Percentiles rank a stretch among this genome's conserved stretches.
Conservation (phyloP, 2,797 vertebrate genomes). For the Clarias fuscus region DNA sequence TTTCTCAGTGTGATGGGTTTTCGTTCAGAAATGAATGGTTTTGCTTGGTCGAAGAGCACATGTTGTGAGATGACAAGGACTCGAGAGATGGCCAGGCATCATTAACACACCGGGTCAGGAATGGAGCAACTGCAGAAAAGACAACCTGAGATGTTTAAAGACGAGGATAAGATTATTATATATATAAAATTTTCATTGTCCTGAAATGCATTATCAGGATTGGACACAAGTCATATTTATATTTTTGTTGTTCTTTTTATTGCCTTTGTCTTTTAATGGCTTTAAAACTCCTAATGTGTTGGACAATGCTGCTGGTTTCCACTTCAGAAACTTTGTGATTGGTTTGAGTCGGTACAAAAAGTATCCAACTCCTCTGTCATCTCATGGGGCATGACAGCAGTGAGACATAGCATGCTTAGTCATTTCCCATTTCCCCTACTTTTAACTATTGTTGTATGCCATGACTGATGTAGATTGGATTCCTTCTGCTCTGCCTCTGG, state of each 20-base stretch:
- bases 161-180: neutral
- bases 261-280: neutral
- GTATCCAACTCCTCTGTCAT: neutral
- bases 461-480: conserved; percentile 8
- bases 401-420: neutral
- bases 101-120: neutral
- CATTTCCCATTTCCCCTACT: conserved; percentile 9
- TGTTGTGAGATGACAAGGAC: conserved; percentile 70
- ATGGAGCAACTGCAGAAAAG: neutral
- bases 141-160: neutral
- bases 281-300: neutral
- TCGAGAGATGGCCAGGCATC: conserved; percentile 60
- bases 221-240: neutral
- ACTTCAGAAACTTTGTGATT: neutral
- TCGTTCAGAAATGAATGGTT: neutral
- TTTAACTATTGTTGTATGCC: neutral
- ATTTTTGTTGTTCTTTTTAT: neutral
- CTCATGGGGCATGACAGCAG: neutral
- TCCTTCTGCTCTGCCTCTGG: neutral
- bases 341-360: neutral
- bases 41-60: conserved; percentile 51
- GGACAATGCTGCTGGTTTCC: neutral
- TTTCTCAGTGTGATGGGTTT: no score
- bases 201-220: neutral
- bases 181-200: neutral